These are phyloP conservation scores for Trididemnum nubilum DNA, from an alignment of 23 tunicate species.

Conservation along the genomic window DNA sequence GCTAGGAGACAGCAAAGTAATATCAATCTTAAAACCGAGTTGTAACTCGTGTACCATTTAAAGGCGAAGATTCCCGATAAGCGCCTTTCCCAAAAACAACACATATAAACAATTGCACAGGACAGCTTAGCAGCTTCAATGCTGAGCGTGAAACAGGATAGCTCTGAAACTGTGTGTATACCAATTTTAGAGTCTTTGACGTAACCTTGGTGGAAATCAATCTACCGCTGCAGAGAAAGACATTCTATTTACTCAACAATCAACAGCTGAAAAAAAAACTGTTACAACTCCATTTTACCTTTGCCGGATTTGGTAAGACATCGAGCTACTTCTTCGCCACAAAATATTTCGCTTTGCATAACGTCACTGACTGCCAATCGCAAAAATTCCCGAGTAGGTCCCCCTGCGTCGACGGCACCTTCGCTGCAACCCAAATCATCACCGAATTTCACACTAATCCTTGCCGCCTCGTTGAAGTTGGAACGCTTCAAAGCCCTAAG, in stretches of 20 bases:
- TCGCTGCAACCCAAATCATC: slow-evolving; percentile 34
- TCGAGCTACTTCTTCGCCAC: not conserved
- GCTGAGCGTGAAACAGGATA: not conserved
- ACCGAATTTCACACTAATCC: slow-evolving; percentile 41
- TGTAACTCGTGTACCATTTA: not conserved
- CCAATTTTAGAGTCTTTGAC: not conserved
- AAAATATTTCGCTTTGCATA: slow-evolving; percentile 14
- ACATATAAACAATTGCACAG: not conserved
- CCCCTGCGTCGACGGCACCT: slow-evolving; percentile 42
- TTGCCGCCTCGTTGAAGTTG: slow-evolving; percentile 1
- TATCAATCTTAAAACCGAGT: not conserved
- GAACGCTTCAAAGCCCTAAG: slow-evolving; percentile 27
- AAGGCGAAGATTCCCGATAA: not conserved
- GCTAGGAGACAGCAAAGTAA: not conserved
- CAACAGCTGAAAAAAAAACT: not conserved
- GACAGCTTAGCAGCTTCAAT: not conserved
- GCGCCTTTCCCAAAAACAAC: not conserved
- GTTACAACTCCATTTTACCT: slow-evolving; percentile 2
- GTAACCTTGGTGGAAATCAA: not conserved
- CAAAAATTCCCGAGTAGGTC: slow-evolving; percentile 46
- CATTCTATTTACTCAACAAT: not conserved
- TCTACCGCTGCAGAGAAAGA: not conserved
- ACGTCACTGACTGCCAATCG: slow-evolving; percentile 15
- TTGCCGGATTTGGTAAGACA: not conserved
- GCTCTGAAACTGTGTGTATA: not conserved